Conservation (phyloP, 2,113 vertebrate genomes). For the Phodopus roborovskii region DNA sequence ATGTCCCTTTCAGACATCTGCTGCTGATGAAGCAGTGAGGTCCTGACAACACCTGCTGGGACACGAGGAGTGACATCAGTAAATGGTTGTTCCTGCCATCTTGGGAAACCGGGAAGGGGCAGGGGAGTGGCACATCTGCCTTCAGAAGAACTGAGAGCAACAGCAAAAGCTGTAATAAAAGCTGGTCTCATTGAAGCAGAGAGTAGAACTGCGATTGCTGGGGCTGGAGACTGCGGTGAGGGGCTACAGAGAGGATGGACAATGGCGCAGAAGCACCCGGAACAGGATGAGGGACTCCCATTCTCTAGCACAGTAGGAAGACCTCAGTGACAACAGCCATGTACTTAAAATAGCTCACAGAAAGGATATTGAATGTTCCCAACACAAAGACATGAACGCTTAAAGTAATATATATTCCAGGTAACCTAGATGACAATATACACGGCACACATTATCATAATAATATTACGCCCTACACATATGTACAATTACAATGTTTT, state of each 20-base stretch:
- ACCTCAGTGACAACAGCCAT: not conserved
- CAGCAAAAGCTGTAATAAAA: not conserved
- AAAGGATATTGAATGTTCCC: not conserved
- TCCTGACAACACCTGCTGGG: fast-evolving
- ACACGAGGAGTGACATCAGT: not conserved
- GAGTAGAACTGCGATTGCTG: not conserved
- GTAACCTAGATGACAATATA: not conserved
- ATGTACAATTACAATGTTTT: not conserved
- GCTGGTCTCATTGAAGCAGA: not conserved
- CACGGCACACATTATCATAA: not conserved
- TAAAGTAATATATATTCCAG: not conserved
- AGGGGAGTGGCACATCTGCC: not conserved
- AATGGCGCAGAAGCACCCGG: not conserved
- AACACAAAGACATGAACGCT: not conserved
- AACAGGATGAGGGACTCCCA: not conserved
- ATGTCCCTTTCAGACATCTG: not conserved
- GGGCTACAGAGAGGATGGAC: not conserved
- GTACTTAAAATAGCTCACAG: not conserved
- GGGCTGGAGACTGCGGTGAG: not conserved
- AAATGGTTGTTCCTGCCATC: not conserved
- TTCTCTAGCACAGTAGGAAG: not conserved
- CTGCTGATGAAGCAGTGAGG: not conserved
- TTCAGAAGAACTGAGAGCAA: not conserved
- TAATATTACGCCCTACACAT: not conserved
- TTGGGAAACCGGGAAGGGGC: not conserved